Percentiles rank a stretch among this genome's conserved stretches.
Evolutionary conservation across 1,140 invertebrate genomes (phyloP).

Genomic region (Drosophila kohkoa): DNA sequence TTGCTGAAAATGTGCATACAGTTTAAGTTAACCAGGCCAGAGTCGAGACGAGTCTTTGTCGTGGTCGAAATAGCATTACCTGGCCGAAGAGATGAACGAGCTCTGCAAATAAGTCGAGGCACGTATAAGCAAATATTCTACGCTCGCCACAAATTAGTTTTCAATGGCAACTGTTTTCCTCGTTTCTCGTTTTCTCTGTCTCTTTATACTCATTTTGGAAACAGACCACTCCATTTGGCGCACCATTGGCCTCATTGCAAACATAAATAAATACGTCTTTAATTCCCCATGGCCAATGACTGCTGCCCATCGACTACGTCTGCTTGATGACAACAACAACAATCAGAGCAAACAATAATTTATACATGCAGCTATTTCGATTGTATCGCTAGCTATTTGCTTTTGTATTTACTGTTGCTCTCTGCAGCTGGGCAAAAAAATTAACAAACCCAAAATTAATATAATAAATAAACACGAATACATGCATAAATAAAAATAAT

Average conservation of each 20-base stretch:
- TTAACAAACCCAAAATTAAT: slow-evolving; percentile 16
- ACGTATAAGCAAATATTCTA: slow-evolving; percentile 11
- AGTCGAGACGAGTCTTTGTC: background rate
- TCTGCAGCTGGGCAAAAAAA: slow-evolving; percentile 62
- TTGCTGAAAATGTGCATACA: slow-evolving; percentile 36
- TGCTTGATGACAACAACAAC: background rate
- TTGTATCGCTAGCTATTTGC: slow-evolving; percentile 55
- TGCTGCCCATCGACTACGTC: too few species aligned
- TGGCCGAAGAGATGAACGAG: background rate
- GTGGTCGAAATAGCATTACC: background rate
- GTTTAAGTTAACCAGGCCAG: slow-evolving; percentile 21
- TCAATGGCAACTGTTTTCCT: slow-evolving; percentile 37
- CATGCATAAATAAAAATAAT: slow-evolving; percentile 19
- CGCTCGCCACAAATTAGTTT: slow-evolving; percentile 70
- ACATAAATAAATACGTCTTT: slow-evolving; percentile 56
- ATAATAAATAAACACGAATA: slow-evolving; percentile 31
- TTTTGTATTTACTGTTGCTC: slow-evolving; percentile 68
- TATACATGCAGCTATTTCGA: slow-evolving; percentile 35
- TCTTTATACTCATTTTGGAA: slow-evolving; percentile 1
- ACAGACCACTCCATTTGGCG: slow-evolving; percentile 19
- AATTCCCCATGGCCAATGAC: slow-evolving; percentile 17
- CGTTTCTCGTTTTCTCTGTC: background rate
- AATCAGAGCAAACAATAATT: slow-evolving; percentile 35
- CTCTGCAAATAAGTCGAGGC: background rate
- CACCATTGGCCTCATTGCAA: slow-evolving; percentile 20